These are phyloP conservation scores for Pterostichus niger DNA, from an alignment of 2,888 invertebrate genomes.

Conservation along the genomic window DNA sequence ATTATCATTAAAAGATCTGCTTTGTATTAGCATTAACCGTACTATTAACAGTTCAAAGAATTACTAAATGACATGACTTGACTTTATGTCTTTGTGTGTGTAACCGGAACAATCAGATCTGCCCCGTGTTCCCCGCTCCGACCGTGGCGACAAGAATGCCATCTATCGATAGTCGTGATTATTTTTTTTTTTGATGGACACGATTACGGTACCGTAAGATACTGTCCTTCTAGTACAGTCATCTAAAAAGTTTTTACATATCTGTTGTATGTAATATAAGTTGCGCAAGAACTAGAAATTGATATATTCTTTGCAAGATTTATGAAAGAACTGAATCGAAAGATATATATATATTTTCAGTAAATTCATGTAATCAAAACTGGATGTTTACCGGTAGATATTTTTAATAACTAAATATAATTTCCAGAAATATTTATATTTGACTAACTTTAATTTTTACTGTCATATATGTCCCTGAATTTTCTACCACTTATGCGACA, in stretches of 20 bases:
- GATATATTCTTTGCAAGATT: neutral
- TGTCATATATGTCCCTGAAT: too few relatives aligned
- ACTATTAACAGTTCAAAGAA: conserved; percentile 1
- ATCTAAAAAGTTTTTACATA: neutral
- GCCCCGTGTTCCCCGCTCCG: too few relatives aligned
- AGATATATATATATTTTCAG: neutral
- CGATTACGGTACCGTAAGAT: conserved; percentile 21
- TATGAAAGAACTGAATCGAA: neutral
- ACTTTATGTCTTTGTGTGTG: neutral
- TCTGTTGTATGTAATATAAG: too few relatives aligned
- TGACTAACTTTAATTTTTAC: too few relatives aligned
- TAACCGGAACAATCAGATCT: conserved; percentile 26
- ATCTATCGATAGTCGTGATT: conserved; percentile 13
- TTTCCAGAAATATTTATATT: too few relatives aligned
- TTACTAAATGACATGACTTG: neutral
- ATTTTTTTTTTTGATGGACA: conserved; percentile 3
- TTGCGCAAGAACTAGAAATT: too few relatives aligned
- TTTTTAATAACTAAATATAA: too few relatives aligned
- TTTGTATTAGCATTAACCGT: neutral
- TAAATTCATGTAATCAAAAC: too few relatives aligned
- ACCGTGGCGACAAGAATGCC: conserved; percentile 27
- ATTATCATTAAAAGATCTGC: neutral
- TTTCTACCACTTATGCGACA: too few relatives aligned
- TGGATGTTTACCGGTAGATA: too few relatives aligned
- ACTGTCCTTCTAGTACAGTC: conserved; percentile 5